Evolutionary conservation across 1,140 invertebrate species (phyloP), one percentile per base, ranked within the genome.

Genomic region (Leguminivora glycinivorella): DNA sequence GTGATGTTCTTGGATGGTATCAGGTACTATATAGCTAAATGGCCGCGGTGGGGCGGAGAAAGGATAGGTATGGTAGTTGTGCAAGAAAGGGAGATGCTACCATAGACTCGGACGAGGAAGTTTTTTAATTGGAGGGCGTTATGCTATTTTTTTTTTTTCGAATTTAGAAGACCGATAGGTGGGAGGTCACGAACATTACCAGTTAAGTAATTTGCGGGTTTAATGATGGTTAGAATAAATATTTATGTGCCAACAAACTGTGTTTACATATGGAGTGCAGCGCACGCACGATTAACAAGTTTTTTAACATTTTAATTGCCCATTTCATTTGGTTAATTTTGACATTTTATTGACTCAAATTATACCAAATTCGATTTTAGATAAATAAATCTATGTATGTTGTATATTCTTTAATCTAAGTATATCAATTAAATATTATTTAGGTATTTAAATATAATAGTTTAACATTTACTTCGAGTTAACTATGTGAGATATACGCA

Each of bases 1-100:
- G 87, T 89, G 87, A 83, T 85, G 83, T 56, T 75, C 67, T 34
- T 72, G 72, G 76, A 68, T 67, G 77, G 68, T 78, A 82, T 72
- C 81, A 75, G 79, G 73, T 72, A 73, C 78, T 88, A 90, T 90
- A 90, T 90, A 90, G 79, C 76, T 77, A 76, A 78, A 74, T 67
- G 73, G 70, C 24, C 66, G 79, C 78, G 86, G 88, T 88, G 88
- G 88, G 88, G 88, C 83, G 80, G 87, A 84, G 88, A 90, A 90
- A 91, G 88, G 88, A 87, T 84, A 82, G 79, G 73, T 71, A 69
- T 69, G 67, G 82, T 68, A 58, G 82, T 90, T 89, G 87, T 87
- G 86, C 76, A 88, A 88, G 79, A 75, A 72, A 83, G 85, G 87
- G 85, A 89, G 88, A 89, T 84, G 84, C 79, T 76, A 75, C 82